These are phyloP conservation scores for Ditula angustiorana DNA, from an alignment of 2,888 invertebrate species.

Conservation along the genomic window DNA sequence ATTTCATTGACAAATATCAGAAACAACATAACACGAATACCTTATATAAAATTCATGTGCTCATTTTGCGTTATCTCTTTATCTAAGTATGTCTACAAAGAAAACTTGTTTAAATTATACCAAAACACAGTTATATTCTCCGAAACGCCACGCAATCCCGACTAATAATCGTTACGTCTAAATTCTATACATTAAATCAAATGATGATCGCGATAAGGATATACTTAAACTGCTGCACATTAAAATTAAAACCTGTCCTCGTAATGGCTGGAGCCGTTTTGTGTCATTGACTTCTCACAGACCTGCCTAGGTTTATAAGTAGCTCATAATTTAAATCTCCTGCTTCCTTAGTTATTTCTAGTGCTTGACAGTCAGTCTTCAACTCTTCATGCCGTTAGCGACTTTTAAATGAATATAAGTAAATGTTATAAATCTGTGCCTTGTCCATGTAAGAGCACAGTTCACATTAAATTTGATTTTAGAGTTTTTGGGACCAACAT, in stretches of 20 bases:
- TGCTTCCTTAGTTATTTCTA: slow-evolving; percentile 35
- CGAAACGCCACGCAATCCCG: neutral
- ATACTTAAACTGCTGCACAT: slow-evolving; percentile 36
- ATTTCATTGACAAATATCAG: neutral
- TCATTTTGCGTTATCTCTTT: neutral
- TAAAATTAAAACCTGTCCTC: slow-evolving; percentile 39
- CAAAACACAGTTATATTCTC: slow-evolving; percentile 31
- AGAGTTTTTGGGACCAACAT: no score
- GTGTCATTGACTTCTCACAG: slow-evolving; percentile 41
- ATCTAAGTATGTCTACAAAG: neutral
- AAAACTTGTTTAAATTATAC: slow-evolving; percentile 7
- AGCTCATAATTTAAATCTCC: slow-evolving; percentile 37
- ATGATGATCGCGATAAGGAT: slow-evolving; percentile 25
- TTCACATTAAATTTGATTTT: no score
- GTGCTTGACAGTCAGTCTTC: neutral
- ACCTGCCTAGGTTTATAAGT: slow-evolving; percentile 39
- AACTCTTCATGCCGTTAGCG: neutral
- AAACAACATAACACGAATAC: neutral
- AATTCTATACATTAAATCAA: slow-evolving; percentile 31
- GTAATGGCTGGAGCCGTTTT: slow-evolving; percentile 31
- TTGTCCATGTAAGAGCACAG: no score
- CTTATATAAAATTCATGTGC: no score
- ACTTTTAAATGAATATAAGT: neutral
- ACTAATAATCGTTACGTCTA: slow-evolving; percentile 26
- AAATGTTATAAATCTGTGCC: no score